Base-by-base conservation (phyloP, 2,888 invertebrate genomes). In the Galeopsomyia nigrocyanea region DNA sequence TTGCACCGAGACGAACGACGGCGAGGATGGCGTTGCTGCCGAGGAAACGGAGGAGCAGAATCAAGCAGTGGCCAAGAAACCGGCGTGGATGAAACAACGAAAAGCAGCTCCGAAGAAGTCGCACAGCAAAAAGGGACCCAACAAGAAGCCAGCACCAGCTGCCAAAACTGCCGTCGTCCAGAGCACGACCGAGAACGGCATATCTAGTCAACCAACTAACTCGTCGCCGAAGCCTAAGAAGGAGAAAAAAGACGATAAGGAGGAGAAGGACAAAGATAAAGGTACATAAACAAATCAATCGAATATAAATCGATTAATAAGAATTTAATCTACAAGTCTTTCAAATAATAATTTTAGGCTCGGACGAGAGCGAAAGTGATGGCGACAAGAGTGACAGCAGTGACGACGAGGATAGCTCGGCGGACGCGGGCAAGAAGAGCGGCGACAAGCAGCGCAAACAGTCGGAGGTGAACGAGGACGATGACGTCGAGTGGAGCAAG, bases 401-500 rank as follows among this genome's bases (percentile, higher is more conserved):
- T 10, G 90, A 90, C 26, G 89, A 88, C 55, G 89, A 89, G 73
- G 83, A 84, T 26, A 83, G 82, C 73, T 80, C 80, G 1, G 78
- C 89, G 14, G 91, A 91, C 9, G 51, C 50, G 9, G 47, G 17
- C 0, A 62, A 57, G 13, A 68, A 51, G 17, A 39, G 39, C 39
- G 39, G 10, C 7, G 39, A 39, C 39, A 51, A 64, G 47, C 47
- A 50, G 1, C 60, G 39, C 39, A 39, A 61, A 21, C 58, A 62
- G 3, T 55, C 65, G 80, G 91, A 91, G 78, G 89, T 90, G 60
- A 86, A 84, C 53, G 90, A 91, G 72, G 92, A 92, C 76, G 96
- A 96, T 77, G 86, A 95, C 82, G 94, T 93, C 80, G 97, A 97
- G 85, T 98, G 98, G 98, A 95, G 97, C 82, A 94, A 93, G 87